These are phyloP conservation scores for Caenorhabditis zanzibari DNA, from an alignment of 2,888 invertebrate species.

Conservation along the genomic window DNA sequence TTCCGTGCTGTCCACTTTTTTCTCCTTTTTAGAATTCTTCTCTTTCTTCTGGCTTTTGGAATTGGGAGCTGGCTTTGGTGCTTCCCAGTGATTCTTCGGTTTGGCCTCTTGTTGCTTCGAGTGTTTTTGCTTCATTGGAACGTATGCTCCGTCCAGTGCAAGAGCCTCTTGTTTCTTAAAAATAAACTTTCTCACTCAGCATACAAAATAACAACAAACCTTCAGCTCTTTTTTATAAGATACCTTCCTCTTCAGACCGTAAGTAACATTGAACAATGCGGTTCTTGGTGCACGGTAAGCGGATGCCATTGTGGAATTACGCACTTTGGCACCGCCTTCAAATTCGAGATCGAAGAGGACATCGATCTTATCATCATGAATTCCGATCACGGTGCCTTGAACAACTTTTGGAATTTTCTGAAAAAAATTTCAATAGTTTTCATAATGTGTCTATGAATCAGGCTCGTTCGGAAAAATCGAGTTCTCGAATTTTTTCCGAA, in stretches of 20 bases:
- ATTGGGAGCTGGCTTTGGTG: neutral
- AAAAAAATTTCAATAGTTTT: conserved; percentile 82
- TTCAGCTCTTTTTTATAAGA: neutral
- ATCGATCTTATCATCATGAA: conserved; percentile 86
- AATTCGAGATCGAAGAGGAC: conserved; percentile 91
- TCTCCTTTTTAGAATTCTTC: conserved; percentile 3
- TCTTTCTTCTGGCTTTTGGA: neutral
- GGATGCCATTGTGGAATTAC: conserved; percentile 35
- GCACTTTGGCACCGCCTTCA: conserved; percentile 86
- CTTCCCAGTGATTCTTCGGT: neutral
- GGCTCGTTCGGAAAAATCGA: too few species aligned
- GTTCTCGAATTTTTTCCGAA: too few species aligned
- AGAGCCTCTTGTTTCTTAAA: conserved; percentile 15
- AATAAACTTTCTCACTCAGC: neutral
- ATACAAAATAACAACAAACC: neutral
- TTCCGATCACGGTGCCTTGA: conserved; percentile 90
- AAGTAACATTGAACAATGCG: conserved; percentile 71
- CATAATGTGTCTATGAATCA: neutral
- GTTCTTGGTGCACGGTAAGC: conserved; percentile 64
- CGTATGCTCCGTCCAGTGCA: conserved; percentile 37
- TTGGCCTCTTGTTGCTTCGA: conserved; percentile 9
- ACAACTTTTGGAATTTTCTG: conserved; percentile 85
- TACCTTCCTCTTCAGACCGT: conserved; percentile 62
- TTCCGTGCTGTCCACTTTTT: neutral
- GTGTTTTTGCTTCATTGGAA: conserved; percentile 47